Conservation (phyloP, 2,113 vertebrate genomes). For the Rhinichthys klamathensis region DNA sequence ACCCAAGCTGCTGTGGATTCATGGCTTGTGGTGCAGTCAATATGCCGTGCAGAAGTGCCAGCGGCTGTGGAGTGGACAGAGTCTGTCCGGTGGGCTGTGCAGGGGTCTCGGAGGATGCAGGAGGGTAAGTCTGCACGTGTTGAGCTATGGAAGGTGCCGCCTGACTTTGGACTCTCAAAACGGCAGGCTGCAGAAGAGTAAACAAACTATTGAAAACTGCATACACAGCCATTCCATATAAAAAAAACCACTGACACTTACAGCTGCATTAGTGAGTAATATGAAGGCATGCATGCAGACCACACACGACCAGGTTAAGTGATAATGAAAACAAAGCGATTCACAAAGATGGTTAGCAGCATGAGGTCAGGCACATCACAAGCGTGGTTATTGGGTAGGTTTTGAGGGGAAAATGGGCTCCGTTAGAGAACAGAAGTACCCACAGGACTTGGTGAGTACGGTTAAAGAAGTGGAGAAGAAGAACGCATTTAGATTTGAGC, state of each 20-base stretch:
- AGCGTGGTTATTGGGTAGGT: neutral
- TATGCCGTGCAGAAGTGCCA: slow-evolving; percentile 12
- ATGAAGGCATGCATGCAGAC: neutral
- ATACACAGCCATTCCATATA: neutral
- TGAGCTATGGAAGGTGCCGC: neutral
- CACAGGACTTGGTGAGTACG: neutral
- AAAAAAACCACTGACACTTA: neutral
- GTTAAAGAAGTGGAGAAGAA: neutral
- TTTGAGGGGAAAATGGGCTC: neutral
- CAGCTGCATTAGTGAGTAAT: neutral
- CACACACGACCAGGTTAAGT: neutral
- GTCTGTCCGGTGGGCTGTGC: slow-evolving; percentile 42
- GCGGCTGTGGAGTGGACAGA: slow-evolving; percentile 52
- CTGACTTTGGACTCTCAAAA: slow-evolving; percentile 37
- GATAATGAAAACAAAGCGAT: neutral
- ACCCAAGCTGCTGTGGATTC: neutral
- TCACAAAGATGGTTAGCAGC: neutral
- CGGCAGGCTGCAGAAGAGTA: slow-evolving; percentile 31
- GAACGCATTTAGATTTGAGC: neutral
- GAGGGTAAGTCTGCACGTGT: slow-evolving; percentile 56
- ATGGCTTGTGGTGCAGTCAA: neutral
- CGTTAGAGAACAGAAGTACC: slow-evolving; percentile 14
- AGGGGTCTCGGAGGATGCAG: slow-evolving; percentile 20
- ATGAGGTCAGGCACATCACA: neutral
- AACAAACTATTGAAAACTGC: slow-evolving; percentile 12